Base-by-base conservation (phyloP, 2,888 invertebrate genomes). In the Phorcus lineatus region DNA sequence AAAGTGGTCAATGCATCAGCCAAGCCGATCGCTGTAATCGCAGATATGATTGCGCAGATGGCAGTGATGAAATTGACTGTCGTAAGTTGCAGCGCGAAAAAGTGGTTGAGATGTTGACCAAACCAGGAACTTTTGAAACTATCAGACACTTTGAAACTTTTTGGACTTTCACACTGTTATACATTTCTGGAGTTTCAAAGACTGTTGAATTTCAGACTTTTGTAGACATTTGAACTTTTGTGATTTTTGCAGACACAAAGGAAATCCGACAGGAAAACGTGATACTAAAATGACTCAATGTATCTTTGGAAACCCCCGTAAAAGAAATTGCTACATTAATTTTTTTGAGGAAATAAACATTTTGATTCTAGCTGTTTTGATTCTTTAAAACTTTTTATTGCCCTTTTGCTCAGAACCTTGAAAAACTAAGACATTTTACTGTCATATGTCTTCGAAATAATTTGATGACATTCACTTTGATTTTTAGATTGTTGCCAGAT, bases 1-100 rank as follows among this genome's bases (percentile, higher is more conserved):
- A 62, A 24, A 86, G 82, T 82, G 89, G 89, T 0, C 79, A 83
- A 28, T 90, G 91, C 78, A 86, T 90, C 93, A 95, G 11, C 95
- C 95, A 28, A 17, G 62, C 55, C 1, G 80, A 86, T 81, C 78
- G 86, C 40, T 92, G 92, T 86, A 88, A 92, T 82, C 84, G 90
- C 53, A 86, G 88, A 77, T 66, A 78, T 4, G 91, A 93, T 83
- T 92, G 92, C 85, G 80, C 82, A 28, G 91, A 92, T 85, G 86
- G 88, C 57, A 87, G 88, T 22, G 92, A 92, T 85, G 92, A 92
- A 78, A 80, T 82, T n/a, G 82, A 85, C 36, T 91, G 90, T 81
- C 84, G 90, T 90, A 88, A 83, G 89, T 89, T 70, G 31, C 70
- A 19, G 70, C 40, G 70, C 70, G 31, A 2, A 28, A 62, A 62